Evolutionary conservation across 2,888 invertebrate genomes (phyloP).

Genomic region (Tiphia femorata): DNA sequence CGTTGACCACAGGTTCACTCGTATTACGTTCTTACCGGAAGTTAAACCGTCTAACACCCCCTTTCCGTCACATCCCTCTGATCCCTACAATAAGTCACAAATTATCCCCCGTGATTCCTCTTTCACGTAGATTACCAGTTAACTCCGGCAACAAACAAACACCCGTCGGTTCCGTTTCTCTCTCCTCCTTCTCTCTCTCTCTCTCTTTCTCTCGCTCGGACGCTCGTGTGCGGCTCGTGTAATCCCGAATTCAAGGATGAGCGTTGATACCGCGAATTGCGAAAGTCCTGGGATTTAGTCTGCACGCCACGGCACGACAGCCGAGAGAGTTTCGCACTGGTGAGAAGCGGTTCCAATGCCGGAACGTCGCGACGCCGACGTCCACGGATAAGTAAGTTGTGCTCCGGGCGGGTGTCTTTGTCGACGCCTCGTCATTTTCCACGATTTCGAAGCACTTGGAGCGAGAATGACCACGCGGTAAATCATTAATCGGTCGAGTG

Average conservation of each 20-base stretch:
- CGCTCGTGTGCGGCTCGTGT: slow-evolving; percentile 2
- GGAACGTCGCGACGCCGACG: too few relatives aligned
- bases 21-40: slow-evolving; percentile 10
- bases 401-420: too few relatives aligned
- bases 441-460: too few relatives aligned
- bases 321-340: slow-evolving; percentile 22
- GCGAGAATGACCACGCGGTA: too few relatives aligned
- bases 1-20: too few relatives aligned
- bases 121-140: slow-evolving; percentile 31
- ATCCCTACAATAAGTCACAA: slow-evolving; percentile 33
- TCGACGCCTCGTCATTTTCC: too few relatives aligned
- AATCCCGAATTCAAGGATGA: slow-evolving; percentile 41
- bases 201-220: slow-evolving; percentile 1
- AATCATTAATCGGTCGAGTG: too few relatives aligned
- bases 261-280: slow-evolving; percentile 39
- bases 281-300: slow-evolving; percentile 41
- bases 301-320: too few relatives aligned
- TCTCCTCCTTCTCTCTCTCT: neutral
- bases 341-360: slow-evolving; percentile 39
- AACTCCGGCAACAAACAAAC: slow-evolving; percentile 26
- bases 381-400: too few relatives aligned
- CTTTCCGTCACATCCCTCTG: slow-evolving; percentile 9
- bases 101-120: slow-evolving; percentile 29
- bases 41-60: slow-evolving; percentile 27
- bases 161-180: neutral